Percentiles rank a stretch among this genome's conserved stretches.
These are phyloP conservation scores for Bibio marci DNA, from an alignment of 2,888 invertebrate species.

Conservation along the genomic window DNA sequence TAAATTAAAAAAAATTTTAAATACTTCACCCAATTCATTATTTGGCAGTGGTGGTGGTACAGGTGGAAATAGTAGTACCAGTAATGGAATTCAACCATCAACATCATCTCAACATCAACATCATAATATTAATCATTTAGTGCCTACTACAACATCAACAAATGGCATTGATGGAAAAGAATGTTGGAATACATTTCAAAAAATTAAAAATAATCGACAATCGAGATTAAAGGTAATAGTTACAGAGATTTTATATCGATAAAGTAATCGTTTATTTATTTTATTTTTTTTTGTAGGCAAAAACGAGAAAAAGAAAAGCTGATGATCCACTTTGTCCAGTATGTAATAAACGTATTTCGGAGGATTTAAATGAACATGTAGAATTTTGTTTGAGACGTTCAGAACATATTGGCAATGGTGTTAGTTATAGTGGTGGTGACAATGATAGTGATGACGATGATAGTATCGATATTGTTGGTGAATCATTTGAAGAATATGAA, in stretches of 20 bases:
- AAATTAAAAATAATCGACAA: constrained; percentile 56
- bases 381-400: constrained; percentile 45
- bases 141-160: constrained; percentile 19
- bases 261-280: constrained; percentile 1
- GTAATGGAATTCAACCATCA: no score
- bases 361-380: constrained; percentile 56
- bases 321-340: constrained; percentile 61
- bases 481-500: constrained; percentile 65
- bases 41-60: no score
- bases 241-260: not conserved
- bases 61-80: no score
- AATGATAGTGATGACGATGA: constrained; percentile 37
- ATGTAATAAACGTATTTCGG: constrained; percentile 51
- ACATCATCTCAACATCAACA: no score
- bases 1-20: constrained; percentile 17
- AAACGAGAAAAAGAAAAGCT: constrained; percentile 47
- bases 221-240: constrained; percentile 34
- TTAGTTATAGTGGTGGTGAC: not conserved
- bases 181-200: constrained; percentile 57
- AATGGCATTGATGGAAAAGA: constrained; percentile 21
- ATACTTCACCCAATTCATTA: not conserved
- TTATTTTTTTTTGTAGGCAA: constrained; percentile 16
- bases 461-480: constrained; percentile 58
- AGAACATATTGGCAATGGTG: constrained; percentile 12
- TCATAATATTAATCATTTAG: not conserved